Evolutionary conservation across 2,113 vertebrate genomes (phyloP).

Genomic region (Eubucco bourcierii): DNA sequence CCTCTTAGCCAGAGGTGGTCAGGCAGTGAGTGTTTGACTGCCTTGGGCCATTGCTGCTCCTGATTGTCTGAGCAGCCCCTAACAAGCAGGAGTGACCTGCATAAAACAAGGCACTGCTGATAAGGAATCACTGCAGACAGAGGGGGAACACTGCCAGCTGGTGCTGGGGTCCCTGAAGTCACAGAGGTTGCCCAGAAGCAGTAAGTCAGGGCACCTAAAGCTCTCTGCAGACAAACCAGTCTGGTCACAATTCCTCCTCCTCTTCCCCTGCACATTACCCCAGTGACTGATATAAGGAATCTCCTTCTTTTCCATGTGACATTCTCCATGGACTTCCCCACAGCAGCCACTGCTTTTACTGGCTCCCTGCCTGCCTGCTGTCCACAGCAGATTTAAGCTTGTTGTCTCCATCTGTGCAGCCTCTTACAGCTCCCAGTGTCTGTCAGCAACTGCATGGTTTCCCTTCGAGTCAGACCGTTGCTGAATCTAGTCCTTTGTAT

Average conservation of each 20-base stretch:
- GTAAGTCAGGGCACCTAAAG: background rate
- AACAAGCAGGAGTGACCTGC: background rate
- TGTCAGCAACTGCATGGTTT: background rate
- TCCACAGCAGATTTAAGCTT: background rate
- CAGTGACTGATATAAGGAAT: background rate
- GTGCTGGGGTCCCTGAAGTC: background rate
- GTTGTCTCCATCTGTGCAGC: background rate
- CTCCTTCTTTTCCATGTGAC: background rate
- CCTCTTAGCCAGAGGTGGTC: background rate
- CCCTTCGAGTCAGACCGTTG: background rate
- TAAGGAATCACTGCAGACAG: background rate
- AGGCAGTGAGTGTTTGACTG: background rate
- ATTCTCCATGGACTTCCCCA: background rate
- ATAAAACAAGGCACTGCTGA: background rate
- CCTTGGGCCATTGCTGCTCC: background rate
- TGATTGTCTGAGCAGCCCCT: background rate
- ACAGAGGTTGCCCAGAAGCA: background rate
- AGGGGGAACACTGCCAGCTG: background rate
- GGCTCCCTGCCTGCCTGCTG: background rate
- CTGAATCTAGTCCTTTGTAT: slow-evolving; percentile 24
- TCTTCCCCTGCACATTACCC: background rate
- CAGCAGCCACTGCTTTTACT: background rate
- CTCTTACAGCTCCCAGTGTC: background rate
- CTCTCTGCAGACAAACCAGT: background rate
- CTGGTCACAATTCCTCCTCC: background rate